A percentile compares a stretch with the other conserved stretches of the same genome.
Evolutionary conservation across 2,113 vertebrate genomes (phyloP).

Genomic region (Cathartes aura): DNA sequence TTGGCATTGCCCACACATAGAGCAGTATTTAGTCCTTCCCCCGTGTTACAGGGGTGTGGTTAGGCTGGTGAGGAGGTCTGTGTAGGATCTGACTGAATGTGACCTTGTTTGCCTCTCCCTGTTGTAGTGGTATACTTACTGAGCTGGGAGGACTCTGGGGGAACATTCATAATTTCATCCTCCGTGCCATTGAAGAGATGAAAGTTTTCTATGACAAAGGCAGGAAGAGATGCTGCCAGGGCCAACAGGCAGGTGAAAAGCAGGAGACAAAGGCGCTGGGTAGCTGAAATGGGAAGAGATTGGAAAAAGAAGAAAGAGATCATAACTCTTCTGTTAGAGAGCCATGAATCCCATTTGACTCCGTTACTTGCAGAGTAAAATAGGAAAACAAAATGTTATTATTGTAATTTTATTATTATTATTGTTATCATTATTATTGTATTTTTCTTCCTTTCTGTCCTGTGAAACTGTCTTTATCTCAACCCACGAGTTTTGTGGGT

Average conservation of each 20-base stretch:
- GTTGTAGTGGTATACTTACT: neutral
- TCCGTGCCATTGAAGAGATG: slow-evolving; percentile 32
- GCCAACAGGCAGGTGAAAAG: slow-evolving; percentile 15
- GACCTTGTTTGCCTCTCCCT: neutral
- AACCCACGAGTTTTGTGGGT: too few relatives aligned
- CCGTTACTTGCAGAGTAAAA: neutral
- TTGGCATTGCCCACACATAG: neutral
- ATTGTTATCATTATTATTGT: too few relatives aligned
- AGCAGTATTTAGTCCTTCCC: neutral
- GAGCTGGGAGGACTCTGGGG: neutral
- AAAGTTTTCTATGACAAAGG: slow-evolving; percentile 22
- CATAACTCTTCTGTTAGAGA: neutral
- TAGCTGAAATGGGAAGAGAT: slow-evolving; percentile 28
- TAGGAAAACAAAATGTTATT: neutral
- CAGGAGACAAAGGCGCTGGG: neutral
- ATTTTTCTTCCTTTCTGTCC: too few relatives aligned
- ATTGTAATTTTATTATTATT: too few relatives aligned
- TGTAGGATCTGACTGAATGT: neutral
- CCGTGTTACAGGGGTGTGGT: neutral
- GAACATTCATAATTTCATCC: slow-evolving; percentile 34
- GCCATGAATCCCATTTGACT: neutral
- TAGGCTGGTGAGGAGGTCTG: neutral
- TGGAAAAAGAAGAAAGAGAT: neutral
- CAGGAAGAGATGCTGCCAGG: slow-evolving; percentile 5
- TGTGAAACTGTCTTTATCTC: too few relatives aligned